Base-by-base conservation (phyloP, 2,797 vertebrate genomes). In the Adelosebastes latens region DNA sequence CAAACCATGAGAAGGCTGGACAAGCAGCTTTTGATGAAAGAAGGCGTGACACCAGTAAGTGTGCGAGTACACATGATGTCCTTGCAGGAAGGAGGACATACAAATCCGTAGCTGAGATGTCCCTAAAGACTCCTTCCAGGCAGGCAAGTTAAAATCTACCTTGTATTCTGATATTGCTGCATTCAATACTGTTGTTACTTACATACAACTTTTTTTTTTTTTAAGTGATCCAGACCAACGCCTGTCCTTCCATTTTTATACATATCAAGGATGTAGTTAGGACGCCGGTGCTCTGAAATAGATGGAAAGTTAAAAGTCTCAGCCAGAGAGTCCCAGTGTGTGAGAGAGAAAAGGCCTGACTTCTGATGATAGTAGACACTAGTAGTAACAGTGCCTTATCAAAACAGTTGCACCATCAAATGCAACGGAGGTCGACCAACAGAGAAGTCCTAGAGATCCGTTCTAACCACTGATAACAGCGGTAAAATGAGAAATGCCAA, bases 331-430 rank as follows among this genome's bases (percentile, higher is more conserved):
- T 80, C 39, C 46, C 34, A 13, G 82, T 63, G 77, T 64, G 78
- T 62, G 85, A 1, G 36, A 53, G 82, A 79, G 78, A 61, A 75
- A 83, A 92, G 87, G 85, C 90, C 86, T 84, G 91, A 86, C 91
- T 87, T 89, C 89, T 90, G 88, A 91, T 91, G 89, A 90, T 84
- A 71, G 82, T 82, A 90, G 91, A 95, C 92, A 92, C 93, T 92
- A 83, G 84, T 92, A 91, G 88, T 93, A 89, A 94, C 94, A 93
- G 95, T 96, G 96, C 96, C 96, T 96, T 96, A 96, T 90, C 75
- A 42, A 58, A 88, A 87, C 84, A 88, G 93, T 90, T 94, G 90
- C 89, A 89, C 88, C 80, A 88, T 90, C 84, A 80, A 72, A 87
- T 82, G 91, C 89, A 88, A 69, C 87, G 80, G 67, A 88, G 87